These are phyloP conservation scores for Cherax destructor DNA, from an alignment of 1,140 invertebrate species.

Conservation along the genomic window DNA sequence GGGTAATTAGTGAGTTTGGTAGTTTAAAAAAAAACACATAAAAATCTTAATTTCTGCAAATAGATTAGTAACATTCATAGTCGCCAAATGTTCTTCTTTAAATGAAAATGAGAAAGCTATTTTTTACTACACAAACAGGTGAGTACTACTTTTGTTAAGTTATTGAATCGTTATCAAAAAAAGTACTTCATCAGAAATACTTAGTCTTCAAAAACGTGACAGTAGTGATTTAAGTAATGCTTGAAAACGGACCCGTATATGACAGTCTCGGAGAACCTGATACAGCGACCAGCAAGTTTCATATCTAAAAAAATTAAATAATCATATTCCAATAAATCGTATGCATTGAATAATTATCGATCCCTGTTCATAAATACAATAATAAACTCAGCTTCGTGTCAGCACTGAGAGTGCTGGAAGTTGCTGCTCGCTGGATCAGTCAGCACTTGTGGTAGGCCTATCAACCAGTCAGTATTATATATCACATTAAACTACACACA, in stretches of 20 bases:
- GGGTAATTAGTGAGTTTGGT: not conserved
- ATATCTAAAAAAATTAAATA: no score
- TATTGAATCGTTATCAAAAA: not conserved
- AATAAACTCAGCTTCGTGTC: no score
- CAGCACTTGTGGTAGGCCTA: no score
- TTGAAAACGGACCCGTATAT: not conserved
- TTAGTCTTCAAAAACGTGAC: not conserved
- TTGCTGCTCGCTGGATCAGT: no score
- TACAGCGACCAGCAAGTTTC: not conserved
- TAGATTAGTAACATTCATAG: not conserved
- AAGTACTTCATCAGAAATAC: not conserved
- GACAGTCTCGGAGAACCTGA: not conserved
- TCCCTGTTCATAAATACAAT: no score
- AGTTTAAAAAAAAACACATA: no score
- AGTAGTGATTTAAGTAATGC: not conserved
- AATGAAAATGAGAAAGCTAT: not conserved
- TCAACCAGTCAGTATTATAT: no score
- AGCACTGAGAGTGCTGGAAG: no score
- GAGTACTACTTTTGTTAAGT: not conserved
- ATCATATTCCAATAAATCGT: no score
- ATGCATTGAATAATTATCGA: no score
- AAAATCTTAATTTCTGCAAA: not conserved
- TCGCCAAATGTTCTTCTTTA: not conserved
- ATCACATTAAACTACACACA: no score
- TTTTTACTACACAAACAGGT: not conserved